phyloP scores from a whole-genome alignment of 2,797 vertebrate species.

The Bradypodion ventrale region DNA sequence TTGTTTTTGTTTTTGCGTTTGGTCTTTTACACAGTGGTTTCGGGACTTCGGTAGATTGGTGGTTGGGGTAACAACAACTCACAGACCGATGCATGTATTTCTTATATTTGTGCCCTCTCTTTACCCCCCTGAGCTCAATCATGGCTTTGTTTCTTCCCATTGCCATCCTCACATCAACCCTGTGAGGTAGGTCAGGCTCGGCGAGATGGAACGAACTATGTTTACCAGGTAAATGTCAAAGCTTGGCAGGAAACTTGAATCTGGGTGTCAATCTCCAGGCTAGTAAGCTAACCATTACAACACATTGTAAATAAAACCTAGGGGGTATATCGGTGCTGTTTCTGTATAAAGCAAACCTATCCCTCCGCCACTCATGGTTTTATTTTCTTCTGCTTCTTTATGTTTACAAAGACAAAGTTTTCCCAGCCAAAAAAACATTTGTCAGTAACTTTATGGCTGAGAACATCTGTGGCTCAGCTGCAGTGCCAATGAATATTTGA shows the following conservation, averaged over 20 bases:
- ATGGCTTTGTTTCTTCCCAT: no score
- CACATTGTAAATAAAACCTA: not conserved
- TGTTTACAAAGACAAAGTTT: constrained; percentile 24
- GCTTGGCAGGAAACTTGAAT: no score
- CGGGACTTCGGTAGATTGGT: no score
- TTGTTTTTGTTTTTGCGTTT: no score
- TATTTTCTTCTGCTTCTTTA: not conserved
- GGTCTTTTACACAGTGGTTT: no score
- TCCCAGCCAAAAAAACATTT: not conserved
- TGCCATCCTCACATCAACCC: no score
- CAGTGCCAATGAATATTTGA: constrained; percentile 36
- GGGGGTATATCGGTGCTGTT: no score
- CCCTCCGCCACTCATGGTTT: not conserved
- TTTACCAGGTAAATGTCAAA: not conserved
- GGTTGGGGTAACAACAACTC: no score
- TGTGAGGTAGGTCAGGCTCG: not conserved
- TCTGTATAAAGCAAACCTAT: not conserved
- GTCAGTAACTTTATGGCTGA: constrained; percentile 17
- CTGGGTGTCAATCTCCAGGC: not conserved
- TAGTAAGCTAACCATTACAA: not conserved
- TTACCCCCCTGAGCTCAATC: no score
- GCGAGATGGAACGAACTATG: not conserved
- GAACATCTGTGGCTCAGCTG: constrained; percentile 23
- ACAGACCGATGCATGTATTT: no score
- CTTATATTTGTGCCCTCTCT: no score